phyloP scores from a whole-genome alignment of 2,888 invertebrate species.

The Agrochola macilenta region DNA sequence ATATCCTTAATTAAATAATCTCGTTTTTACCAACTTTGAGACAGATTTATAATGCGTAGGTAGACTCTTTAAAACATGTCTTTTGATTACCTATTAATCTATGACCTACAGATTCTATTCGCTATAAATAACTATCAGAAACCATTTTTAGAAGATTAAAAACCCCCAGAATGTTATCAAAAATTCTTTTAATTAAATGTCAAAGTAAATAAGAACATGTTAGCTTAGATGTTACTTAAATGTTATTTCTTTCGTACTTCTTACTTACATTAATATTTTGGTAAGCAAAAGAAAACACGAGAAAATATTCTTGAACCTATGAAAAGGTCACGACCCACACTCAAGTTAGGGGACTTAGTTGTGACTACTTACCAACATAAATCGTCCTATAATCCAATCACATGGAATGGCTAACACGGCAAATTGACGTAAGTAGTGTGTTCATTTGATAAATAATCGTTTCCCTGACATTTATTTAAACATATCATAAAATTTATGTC shows the following conservation, averaged over 20 bases:
- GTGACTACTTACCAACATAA: background rate
- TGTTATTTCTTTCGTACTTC: conserved; percentile 3
- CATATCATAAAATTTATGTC: no score
- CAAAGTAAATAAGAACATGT: conserved; percentile 5
- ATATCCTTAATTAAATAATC: no score
- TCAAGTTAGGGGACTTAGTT: background rate
- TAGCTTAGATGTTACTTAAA: background rate
- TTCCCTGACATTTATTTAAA: no score
- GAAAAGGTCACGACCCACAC: background rate
- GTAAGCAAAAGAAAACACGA: conserved; percentile 14
- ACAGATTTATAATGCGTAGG: background rate
- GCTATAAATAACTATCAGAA: background rate
- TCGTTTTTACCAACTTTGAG: background rate
- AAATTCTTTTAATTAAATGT: conserved; percentile 20
- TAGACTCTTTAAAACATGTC: background rate
- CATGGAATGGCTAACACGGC: background rate
- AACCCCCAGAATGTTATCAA: background rate
- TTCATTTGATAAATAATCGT: no score
- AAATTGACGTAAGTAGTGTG: no score
- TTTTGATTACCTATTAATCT: no score
- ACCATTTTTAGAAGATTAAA: conserved; percentile 12
- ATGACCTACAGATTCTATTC: background rate
- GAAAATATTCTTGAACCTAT: background rate
- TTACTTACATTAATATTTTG: background rate
- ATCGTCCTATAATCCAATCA: background rate